Base-by-base conservation (phyloP, 2,888 invertebrate genomes). In the Toxonevra muliebris region DNA sequence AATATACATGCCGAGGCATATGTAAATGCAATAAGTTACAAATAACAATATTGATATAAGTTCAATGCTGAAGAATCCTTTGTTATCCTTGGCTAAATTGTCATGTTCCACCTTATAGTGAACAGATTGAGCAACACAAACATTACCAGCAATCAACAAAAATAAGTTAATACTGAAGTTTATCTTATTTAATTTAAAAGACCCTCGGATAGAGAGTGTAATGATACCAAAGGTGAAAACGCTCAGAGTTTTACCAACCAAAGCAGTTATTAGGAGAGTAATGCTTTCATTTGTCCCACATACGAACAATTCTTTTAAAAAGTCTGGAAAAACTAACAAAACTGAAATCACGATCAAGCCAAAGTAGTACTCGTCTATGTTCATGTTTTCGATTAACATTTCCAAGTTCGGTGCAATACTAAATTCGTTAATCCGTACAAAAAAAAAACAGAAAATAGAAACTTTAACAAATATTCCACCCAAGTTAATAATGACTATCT, bases 341-440 rank as follows among this genome's bases (percentile, higher is more conserved):
- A 40, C 58, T 12, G 64, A 54, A 1, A 68, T 15, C 15, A 68
- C 17, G 15, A 48, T n/a, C 4, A 61, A 50, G 4, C 68, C 68
- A 19, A 48, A 68, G 2, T 68, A 48, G 19, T 55, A 68, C 17
- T 41, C 42, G 1, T 11, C 40, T 30, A 61, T 50, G 13, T 43
- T 12, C 7, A 40, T 52, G 40, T 45, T 48, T 42, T 68, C 45
- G 17, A 30, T 19, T 17, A 68, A 19, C 48, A 42, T 68, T n/a
- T 57, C 15, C 15, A 68, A 12, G 50, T 65, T 68, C n/a, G 68
- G 64, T 41, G 58, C 17, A 15, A 68, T 57, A 58, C 68, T 68
- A n/a, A 2, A 68, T n/a, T n/a, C n/a, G n/a, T n/a, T n/a, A n/a
- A n/a, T n/a, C n/a, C n/a, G n/a, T n/a, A n/a, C n/a, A n/a, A n/a